Evolutionary conservation across 2,888 invertebrate species (phyloP), one percentile per base, ranked within the genome.

Genomic region (Athalia rosae): DNA sequence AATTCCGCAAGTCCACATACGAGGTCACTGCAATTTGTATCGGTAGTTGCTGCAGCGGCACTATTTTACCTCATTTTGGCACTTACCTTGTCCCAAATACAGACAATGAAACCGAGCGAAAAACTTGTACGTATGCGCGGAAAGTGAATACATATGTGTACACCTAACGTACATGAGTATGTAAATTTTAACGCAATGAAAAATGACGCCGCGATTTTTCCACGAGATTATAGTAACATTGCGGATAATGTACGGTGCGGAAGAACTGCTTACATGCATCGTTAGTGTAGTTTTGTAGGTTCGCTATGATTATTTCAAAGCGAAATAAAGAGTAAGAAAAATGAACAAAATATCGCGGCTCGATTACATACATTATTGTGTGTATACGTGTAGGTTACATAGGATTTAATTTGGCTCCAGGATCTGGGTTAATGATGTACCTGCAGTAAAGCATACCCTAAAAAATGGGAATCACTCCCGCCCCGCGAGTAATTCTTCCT

Each of bases 401-500:
- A 11, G 67, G 50, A 15, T 67, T 67, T 67, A 67, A 67, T 67
- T 41, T 50, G 53, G 67, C 53, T 28, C 11, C 67, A 50, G 67
- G 67, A 53, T 67, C 67, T 67, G 67, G 67, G 67, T 67, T 67
- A 67, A 67, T 67, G 53, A 67, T 53, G 67, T 28, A 28, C 28
- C 6, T 13, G 11, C 41, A 48, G 13, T 47, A 64, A 67, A 67
- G 28, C 28, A 28, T 41, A 53, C 67, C 67, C 28, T 67, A 9
- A 67, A 28, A 48, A 11, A 53, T 53, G n/a, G 4, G 8, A n/a
- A 53, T 53, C 3, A 53, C 8, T 11, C 9, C 9, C 53, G 53
- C 3, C 3, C 3, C 53, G 53, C 3, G 4, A 53, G 53, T 53
- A 53, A 53, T 3, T 53, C n/a, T 53, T 53, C 53, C n/a, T 53